These are phyloP conservation scores for Paracanthobrama guichenoti DNA, from an alignment of 2,113 vertebrate species.

Conservation along the genomic window DNA sequence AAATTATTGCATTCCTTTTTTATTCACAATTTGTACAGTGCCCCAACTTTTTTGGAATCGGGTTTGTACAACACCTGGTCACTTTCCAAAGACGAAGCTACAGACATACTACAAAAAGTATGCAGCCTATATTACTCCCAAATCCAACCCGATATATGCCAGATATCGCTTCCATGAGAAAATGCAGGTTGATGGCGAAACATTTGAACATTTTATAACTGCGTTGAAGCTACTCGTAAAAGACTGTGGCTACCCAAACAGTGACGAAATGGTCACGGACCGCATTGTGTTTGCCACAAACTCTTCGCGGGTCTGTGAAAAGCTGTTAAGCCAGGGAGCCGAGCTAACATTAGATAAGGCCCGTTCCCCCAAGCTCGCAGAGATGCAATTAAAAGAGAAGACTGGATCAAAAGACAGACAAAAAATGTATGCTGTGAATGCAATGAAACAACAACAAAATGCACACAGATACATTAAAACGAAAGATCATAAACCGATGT, in stretches of 20 bases:
- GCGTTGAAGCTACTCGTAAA: conserved; percentile 13
- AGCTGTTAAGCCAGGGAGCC: conserved; percentile 18
- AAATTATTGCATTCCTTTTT: too few species aligned
- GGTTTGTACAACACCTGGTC: conserved; percentile 42
- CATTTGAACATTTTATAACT: conserved; percentile 33
- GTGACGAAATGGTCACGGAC: conserved; percentile 29
- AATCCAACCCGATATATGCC: conserved; percentile 45
- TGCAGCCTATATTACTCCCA: background rate
- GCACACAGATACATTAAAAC: background rate
- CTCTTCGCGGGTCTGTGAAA: background rate
- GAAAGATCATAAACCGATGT: background rate
- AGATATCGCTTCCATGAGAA: conserved; percentile 22
- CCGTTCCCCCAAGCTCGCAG: conserved; percentile 24
- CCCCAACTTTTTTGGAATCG: too few species aligned
- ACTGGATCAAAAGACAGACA: background rate
- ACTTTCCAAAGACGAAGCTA: background rate
- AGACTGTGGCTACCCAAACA: conserved; percentile 16
- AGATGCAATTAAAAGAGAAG: conserved; percentile 20
- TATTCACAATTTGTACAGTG: too few species aligned
- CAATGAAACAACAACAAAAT: background rate
- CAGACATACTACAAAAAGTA: conserved; percentile 34
- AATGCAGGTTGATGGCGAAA: background rate
- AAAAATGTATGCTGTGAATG: background rate
- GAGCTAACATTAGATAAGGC: conserved; percentile 39
- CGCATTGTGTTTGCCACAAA: conserved; percentile 27